A percentile compares a stretch with the other conserved stretches of the same genome.
Conservation (phyloP, 2,888 invertebrate genomes). For the Agonopterix subpropinquella region DNA sequence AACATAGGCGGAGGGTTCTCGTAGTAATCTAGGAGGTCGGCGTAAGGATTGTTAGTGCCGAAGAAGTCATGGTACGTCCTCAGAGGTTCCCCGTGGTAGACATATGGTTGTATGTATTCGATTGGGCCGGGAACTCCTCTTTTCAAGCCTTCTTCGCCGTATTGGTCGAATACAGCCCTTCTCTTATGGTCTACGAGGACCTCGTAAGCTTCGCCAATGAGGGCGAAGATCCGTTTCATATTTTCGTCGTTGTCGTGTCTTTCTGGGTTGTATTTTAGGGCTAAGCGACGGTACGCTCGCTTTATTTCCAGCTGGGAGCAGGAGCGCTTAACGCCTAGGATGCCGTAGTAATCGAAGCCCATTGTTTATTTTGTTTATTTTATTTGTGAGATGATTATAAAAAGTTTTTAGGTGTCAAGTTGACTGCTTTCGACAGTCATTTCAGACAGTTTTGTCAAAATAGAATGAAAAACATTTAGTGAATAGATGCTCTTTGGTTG, state of each 20-base stretch:
- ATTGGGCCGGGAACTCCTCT: conserved; percentile 82
- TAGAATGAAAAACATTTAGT: no score
- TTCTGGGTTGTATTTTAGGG: conserved; percentile 77
- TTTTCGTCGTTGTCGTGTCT: conserved; percentile 62
- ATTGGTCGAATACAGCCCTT: conserved; percentile 90
- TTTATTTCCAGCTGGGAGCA: conserved; percentile 82
- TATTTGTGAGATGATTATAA: no score
- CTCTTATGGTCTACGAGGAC: conserved; percentile 80
- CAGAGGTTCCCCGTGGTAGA: conserved; percentile 87
- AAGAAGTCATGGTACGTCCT: conserved; percentile 87
- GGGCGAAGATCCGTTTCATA: conserved; percentile 71
- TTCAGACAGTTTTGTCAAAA: no score
- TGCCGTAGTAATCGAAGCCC: conserved; percentile 87
- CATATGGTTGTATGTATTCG: conserved; percentile 82
- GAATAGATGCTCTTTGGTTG: no score
- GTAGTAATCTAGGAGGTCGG: conserved; percentile 81
- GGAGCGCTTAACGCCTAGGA: conserved; percentile 80
- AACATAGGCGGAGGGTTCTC: conserved; percentile 78
- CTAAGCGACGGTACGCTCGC: conserved; percentile 77
- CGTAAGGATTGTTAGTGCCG: conserved; percentile 88
- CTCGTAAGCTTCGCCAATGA: conserved; percentile 87
- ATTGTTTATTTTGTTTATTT: conserved; percentile 33
- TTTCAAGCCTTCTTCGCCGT: conserved; percentile 91
- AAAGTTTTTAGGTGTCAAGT: no score
- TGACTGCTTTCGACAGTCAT: no score